Percentiles rank a stretch among this genome's conserved stretches.
Conservation (phyloP, 2,113 vertebrate species). For the Ceratotherium simum region DNA sequence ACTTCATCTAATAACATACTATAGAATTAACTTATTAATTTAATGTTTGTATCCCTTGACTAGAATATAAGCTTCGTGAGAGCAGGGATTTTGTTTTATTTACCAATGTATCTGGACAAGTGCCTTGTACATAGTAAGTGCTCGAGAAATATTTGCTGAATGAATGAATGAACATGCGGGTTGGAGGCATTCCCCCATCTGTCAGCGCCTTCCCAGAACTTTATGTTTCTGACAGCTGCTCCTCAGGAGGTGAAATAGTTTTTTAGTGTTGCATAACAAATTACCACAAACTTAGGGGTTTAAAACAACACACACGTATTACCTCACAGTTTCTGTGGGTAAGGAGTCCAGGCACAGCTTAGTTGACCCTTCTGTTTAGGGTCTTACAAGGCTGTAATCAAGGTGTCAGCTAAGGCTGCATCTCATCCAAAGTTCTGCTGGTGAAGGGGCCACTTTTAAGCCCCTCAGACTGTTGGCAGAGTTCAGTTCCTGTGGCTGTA, state of each 20-base stretch:
- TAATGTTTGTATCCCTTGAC: background rate
- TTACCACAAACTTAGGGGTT: background rate
- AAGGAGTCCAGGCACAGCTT: background rate
- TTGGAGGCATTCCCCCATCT: background rate
- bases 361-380: background rate
- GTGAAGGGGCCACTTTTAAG: background rate
- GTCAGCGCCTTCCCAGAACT: background rate
- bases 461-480: background rate
- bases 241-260: background rate
- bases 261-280: background rate
- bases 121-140: background rate
- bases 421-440: background rate
- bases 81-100: constrained; percentile 20
- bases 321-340: background rate
- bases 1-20: background rate
- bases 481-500: background rate
- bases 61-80: background rate
- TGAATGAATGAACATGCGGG: background rate
- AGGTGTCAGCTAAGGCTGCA: background rate
- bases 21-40: background rate
- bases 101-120: background rate
- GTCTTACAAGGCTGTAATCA: background rate
- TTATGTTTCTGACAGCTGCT: background rate
- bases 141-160: constrained; percentile 10
- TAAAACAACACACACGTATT: background rate